Evolutionary conservation across 2,888 invertebrate genomes (phyloP).

Genomic region (Trachelus troglodyta): DNA sequence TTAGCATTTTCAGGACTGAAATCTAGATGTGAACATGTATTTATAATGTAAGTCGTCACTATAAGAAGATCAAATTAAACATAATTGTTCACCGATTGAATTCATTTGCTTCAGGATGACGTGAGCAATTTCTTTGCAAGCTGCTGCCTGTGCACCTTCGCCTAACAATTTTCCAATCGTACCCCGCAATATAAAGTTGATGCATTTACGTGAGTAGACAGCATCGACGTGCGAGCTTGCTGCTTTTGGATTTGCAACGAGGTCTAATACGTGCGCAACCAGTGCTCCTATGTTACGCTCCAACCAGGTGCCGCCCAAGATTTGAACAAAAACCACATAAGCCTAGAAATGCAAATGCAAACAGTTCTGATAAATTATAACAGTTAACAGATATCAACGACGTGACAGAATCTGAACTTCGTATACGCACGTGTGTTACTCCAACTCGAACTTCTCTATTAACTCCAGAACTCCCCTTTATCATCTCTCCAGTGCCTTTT

Average conservation of each 20-base stretch:
- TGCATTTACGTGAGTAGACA: constrained; percentile 97
- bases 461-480: constrained; percentile 92
- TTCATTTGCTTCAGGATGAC: constrained; percentile 96
- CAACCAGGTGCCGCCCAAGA: constrained; percentile 94
- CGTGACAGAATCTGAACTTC: background rate
- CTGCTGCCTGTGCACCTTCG: constrained; percentile 96
- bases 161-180: constrained; percentile 94
- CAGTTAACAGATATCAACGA: background rate
- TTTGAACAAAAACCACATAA: constrained; percentile 94
- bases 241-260: constrained; percentile 95
- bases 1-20: constrained; percentile 93
- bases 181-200: constrained; percentile 92
- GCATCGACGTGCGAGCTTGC: constrained; percentile 97
- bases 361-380: background rate
- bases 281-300: constrained; percentile 90
- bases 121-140: constrained; percentile 93
- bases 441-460: constrained; percentile 97
- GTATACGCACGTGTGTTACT: constrained; percentile 87
- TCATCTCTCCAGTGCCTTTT: constrained; percentile 94
- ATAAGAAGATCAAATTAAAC: background rate
- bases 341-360: constrained; percentile 71
- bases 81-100: constrained; percentile 73
- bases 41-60: background rate
- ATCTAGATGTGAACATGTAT: constrained; percentile 66
- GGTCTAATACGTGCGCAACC: constrained; percentile 89